Conservation (phyloP, 2,888 invertebrate species). For the Ditula angustiorana region DNA sequence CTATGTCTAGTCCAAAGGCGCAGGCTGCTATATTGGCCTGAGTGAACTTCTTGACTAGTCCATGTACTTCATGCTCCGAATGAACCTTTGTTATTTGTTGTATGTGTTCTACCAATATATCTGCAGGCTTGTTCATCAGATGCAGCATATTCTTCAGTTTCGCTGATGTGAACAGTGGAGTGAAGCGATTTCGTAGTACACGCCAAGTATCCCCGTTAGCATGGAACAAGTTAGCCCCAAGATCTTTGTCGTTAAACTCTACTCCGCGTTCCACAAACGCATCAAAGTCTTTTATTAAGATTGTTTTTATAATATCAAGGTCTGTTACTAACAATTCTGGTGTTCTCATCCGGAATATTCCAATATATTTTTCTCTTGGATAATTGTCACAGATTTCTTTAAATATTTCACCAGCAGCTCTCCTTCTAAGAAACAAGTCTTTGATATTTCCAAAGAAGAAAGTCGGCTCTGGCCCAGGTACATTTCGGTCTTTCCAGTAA, state of each 20-base stretch:
- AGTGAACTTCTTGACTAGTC: constrained; percentile 27
- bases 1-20: constrained; percentile 42
- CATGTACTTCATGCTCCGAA: constrained; percentile 23
- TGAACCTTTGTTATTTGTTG: background rate
- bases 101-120: constrained; percentile 18
- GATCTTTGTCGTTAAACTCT: constrained; percentile 29
- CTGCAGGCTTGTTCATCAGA: constrained; percentile 31
- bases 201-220: constrained; percentile 40
- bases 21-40: constrained; percentile 42
- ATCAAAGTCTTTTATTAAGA: constrained; percentile 45
- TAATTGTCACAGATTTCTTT: constrained; percentile 46
- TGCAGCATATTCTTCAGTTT: constrained; percentile 44
- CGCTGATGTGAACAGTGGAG: constrained; percentile 42
- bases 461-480: constrained; percentile 47
- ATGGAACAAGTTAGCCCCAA: constrained; percentile 40
- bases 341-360: constrained; percentile 42
- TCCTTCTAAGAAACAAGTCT: constrained; percentile 42
- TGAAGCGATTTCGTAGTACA: constrained; percentile 40
- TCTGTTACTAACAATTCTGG: constrained; percentile 43
- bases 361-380: constrained; percentile 51
- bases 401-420: constrained; percentile 42
- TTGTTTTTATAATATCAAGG: constrained; percentile 43
- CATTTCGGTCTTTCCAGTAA: constrained; percentile 48
- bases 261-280: constrained; percentile 40
- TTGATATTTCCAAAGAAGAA: constrained; percentile 49